A percentile compares a stretch with the other conserved stretches of the same genome.
Evolutionary conservation across 2,888 invertebrate genomes (phyloP).

Genomic region (Vesta saturnalis): DNA sequence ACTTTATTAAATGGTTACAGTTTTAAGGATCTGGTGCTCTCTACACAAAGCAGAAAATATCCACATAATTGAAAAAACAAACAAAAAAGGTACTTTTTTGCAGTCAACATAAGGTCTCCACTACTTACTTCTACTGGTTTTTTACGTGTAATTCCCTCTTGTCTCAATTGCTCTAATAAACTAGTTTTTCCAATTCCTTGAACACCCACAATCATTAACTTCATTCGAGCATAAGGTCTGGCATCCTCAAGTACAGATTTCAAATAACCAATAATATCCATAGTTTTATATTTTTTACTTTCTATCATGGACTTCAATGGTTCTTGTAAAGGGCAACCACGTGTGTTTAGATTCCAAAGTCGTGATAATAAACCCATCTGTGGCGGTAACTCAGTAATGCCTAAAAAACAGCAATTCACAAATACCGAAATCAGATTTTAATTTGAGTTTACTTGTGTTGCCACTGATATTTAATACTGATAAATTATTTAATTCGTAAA

Average conservation of each 20-base stretch:
- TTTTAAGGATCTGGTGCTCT: too few species aligned
- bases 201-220: conserved; percentile 94
- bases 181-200: conserved; percentile 92
- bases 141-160: conserved; percentile 82
- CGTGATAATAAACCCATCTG: conserved; percentile 93
- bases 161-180: conserved; percentile 85
- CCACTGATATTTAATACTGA: conserved; percentile 95
- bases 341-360: conserved; percentile 96
- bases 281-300: conserved; percentile 92
- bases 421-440: not conserved
- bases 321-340: conserved; percentile 88
- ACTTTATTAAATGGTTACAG: too few species aligned
- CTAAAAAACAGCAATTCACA: conserved; percentile 60
- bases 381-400: conserved; percentile 89
- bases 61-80: too few species aligned
- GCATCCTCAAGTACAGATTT: conserved; percentile 91
- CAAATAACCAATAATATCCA: conserved; percentile 93
- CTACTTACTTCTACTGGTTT: conserved; percentile 67
- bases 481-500: conserved; percentile 86
- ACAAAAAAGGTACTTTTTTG: too few species aligned
- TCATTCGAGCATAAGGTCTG: conserved; percentile 92
- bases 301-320: conserved; percentile 92
- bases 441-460: conserved; percentile 69
- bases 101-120: not conserved
- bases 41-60: too few species aligned